Evolutionary conservation across 1,140 invertebrate species (phyloP).

Genomic region (Heliconius congener): DNA sequence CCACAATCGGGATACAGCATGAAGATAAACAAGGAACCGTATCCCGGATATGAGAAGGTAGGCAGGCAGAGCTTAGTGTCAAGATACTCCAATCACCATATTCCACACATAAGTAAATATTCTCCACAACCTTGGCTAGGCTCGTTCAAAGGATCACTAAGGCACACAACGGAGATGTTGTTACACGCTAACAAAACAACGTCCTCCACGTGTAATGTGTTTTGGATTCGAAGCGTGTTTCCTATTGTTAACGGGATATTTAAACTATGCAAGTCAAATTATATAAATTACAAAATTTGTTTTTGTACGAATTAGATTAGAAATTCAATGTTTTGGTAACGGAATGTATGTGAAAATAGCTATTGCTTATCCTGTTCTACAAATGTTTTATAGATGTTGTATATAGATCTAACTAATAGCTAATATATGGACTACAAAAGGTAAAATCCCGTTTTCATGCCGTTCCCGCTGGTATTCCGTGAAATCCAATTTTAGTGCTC

Average conservation of each 20-base stretch:
- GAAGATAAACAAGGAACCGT: too few relatives aligned
- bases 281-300: slow-evolving; percentile 21
- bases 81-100: background rate
- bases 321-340: background rate
- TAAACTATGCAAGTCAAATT: background rate
- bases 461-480: too few relatives aligned
- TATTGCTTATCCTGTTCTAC: background rate
- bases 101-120: background rate
- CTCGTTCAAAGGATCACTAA: background rate
- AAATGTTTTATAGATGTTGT: too few relatives aligned
- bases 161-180: background rate
- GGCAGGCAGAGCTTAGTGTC: background rate
- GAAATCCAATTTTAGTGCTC: too few relatives aligned
- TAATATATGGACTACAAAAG: too few relatives aligned
- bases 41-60: too few relatives aligned
- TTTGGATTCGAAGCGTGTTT: slow-evolving; percentile 17
- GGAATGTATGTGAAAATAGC: background rate
- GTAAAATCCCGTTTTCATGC: too few relatives aligned
- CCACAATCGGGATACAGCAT: background rate
- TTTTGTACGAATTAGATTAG: slow-evolving; percentile 8
- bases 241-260: slow-evolving; percentile 31
- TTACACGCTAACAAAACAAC: slow-evolving; percentile 15
- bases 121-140: background rate
- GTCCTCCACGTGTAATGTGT: slow-evolving; percentile 21
- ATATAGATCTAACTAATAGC: too few relatives aligned